Evolutionary conservation across 2,113 vertebrate species (phyloP).

Genomic region (Origma solitaria): DNA sequence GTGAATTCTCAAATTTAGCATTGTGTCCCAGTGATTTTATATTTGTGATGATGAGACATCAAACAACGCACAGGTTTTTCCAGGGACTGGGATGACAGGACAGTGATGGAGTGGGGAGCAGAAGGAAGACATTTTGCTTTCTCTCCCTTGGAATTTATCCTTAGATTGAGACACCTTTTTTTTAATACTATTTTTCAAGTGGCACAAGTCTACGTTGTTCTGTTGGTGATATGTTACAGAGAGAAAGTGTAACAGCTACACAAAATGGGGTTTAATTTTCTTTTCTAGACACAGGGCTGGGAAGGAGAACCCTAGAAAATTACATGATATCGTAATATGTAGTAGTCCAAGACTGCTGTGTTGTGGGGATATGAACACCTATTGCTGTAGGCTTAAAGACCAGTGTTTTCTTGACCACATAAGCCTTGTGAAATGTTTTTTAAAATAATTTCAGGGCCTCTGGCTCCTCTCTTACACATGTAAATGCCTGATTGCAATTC

Average conservation of each 20-base stretch:
- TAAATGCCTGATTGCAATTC: background rate
- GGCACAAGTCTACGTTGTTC: fast-evolving
- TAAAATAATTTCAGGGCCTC: background rate
- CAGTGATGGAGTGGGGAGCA: background rate
- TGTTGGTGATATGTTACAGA: background rate
- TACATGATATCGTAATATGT: background rate
- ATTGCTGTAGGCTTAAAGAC: background rate
- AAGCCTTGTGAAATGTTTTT: background rate
- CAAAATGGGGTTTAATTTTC: background rate
- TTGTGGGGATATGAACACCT: background rate
- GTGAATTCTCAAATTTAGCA: background rate
- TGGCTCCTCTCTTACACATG: background rate
- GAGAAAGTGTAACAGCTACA: background rate
- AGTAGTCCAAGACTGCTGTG: background rate
- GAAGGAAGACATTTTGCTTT: background rate
- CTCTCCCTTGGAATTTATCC: background rate
- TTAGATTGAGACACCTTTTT: background rate
- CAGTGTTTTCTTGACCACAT: background rate
- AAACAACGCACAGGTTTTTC: background rate
- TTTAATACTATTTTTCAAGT: background rate
- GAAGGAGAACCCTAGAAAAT: background rate
- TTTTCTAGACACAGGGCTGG: background rate
- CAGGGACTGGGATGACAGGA: background rate
- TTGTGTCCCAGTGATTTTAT: background rate
- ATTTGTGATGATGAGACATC: background rate